Base-by-base conservation (phyloP, 1,140 invertebrate genomes). In the Oryctes rhinoceros region DNA sequence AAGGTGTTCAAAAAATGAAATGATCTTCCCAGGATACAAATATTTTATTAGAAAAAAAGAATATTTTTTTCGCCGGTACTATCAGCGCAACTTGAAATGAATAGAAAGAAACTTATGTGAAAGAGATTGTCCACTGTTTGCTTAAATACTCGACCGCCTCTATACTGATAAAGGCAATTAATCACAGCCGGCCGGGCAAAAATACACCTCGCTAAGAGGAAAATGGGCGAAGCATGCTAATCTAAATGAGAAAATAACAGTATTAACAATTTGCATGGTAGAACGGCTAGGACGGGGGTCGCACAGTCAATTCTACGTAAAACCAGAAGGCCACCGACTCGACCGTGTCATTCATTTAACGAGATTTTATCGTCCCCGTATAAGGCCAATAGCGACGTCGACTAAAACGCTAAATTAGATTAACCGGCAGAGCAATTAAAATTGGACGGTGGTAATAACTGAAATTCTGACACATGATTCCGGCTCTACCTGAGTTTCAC, bases 211-310 rank as follows among this genome's bases (percentile, higher is more conserved):
- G 15, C 5, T 15, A n/a, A 18, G n/a, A 59, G 18, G 15, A 18
- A 59, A 59, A 59, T 15, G 53, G 53, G 15, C 53, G 53, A 59
- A 59, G 53, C 53, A 59, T 59, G 53, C 53, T 59, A 59, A 59
- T 59, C 53, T 59, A 59, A 59, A 59, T 59, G 53, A 59, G 53
- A 59, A 59, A 59, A 59, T 59, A 59, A 59, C 53, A 59, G 53
- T 18, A 59, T 59, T 59, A 59, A 59, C 18, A 59, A 59, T 59
- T 59, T n/a, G 53, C 53, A 15, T 59, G 53, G 15, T 18, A 10
- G 53, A n/a, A 1, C 15, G 53, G 13, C 13, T 11, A 59, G 11
- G 1, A 4, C 13, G n/a, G 2, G n/a, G 53, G 53, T n/a, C 53
- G 13, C 18, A 15, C 4, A 59, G n/a, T 59, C 53, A 59, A 59